A percentile compares a stretch with the other conserved stretches of the same genome.
phyloP scores from a whole-genome alignment of 2,888 invertebrate species.

The Catocala fraxini region DNA sequence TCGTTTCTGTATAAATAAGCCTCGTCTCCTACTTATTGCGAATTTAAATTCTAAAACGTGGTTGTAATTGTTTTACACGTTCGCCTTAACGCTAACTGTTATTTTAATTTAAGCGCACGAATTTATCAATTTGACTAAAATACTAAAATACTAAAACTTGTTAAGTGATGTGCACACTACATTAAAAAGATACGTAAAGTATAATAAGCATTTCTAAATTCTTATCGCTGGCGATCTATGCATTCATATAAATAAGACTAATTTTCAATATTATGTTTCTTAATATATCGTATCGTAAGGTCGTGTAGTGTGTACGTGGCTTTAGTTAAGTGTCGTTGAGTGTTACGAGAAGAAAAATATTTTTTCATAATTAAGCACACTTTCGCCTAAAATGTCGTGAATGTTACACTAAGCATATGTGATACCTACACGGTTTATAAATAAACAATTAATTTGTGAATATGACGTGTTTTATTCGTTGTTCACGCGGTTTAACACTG shows the following conservation, averaged over 20 bases:
- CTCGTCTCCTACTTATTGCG: constrained; percentile 34
- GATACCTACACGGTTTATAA: constrained; percentile 83
- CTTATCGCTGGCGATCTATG: constrained; percentile 26
- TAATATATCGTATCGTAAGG: constrained; percentile 13
- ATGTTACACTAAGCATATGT: constrained; percentile 84
- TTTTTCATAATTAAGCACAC: constrained; percentile 82
- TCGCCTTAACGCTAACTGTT: constrained; percentile 68
- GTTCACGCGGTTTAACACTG: constrained; percentile 75
- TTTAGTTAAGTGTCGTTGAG: constrained; percentile 60
- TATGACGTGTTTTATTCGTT: constrained; percentile 57
- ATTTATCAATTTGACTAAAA: constrained; percentile 76
- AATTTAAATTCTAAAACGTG: constrained; percentile 61
- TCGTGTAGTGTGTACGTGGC: constrained; percentile 35
- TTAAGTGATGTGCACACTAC: constrained; percentile 55
- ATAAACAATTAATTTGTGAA: constrained; percentile 80
- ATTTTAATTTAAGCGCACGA: constrained; percentile 81
- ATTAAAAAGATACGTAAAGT: background rate
- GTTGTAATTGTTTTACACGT: constrained; percentile 70
- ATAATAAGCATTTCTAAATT: constrained; percentile 3
- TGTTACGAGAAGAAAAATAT: constrained; percentile 60
- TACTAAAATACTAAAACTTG: constrained; percentile 68
- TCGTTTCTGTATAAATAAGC: constrained; percentile 44
- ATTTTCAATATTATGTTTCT: background rate
- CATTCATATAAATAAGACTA: background rate
- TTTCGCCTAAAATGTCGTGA: constrained; percentile 83